A percentile compares a stretch with the other conserved stretches of the same genome.
phyloP scores from a whole-genome alignment of 2,888 invertebrate genomes.

The Cacoxenus indagator region DNA sequence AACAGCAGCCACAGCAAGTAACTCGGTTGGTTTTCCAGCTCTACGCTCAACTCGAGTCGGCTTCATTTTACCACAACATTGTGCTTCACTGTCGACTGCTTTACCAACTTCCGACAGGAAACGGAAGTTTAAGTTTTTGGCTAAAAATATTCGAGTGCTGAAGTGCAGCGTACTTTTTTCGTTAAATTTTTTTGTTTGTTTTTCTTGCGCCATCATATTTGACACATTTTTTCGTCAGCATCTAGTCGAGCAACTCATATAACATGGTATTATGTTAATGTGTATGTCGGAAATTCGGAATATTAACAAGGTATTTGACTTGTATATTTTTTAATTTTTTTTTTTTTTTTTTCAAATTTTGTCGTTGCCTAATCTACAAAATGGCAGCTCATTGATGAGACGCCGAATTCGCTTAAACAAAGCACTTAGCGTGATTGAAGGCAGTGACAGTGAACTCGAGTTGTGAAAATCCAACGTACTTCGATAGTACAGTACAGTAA shows the following conservation, averaged over 20 bases:
- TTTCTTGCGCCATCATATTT: conserved; percentile 53
- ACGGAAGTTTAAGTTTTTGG: conserved; percentile 63
- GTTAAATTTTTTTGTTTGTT: not conserved
- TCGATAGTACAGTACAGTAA: not conserved
- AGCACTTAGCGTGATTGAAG: conserved; percentile 10
- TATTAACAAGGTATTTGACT: conserved; percentile 4
- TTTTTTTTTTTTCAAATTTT: not conserved
- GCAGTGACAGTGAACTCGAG: conserved; percentile 10
- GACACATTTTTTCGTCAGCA: conserved; percentile 46
- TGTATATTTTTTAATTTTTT: not conserved
- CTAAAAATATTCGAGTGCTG: conserved; percentile 42
- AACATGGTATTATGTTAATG: conserved; percentile 16
- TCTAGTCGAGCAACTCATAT: conserved; percentile 6
- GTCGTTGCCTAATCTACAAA: not conserved
- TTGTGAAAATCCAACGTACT: not conserved
- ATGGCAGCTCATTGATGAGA: conserved; percentile 1
- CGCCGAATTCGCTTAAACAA: not conserved
- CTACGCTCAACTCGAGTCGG: too few relatives aligned
- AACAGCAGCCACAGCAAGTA: not conserved
- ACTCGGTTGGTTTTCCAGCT: not conserved
- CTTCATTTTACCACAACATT: conserved; percentile 34
- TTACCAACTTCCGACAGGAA: conserved; percentile 61
- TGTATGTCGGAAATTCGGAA: not conserved
- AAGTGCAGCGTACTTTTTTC: not conserved
- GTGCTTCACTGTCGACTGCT: conserved; percentile 63